Percentiles rank a stretch among this genome's conserved stretches.
Evolutionary conservation across 2,113 vertebrate genomes (phyloP).

Genomic region (Cromileptes altivelis): DNA sequence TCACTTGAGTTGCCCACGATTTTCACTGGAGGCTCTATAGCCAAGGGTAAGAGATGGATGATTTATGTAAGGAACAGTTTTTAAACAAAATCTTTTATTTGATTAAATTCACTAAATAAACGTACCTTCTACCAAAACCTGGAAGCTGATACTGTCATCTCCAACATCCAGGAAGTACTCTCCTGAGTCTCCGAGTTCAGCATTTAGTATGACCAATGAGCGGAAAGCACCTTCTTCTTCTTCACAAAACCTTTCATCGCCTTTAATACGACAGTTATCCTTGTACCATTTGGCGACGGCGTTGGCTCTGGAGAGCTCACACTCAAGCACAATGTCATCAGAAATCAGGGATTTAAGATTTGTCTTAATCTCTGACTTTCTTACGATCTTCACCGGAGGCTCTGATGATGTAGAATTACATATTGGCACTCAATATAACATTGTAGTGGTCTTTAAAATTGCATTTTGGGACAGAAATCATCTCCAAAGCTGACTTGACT

Average conservation of each 20-base stretch:
- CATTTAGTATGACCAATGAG: constrained; percentile 86
- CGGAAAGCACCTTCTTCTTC: constrained; percentile 89
- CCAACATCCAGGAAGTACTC: constrained; percentile 91
- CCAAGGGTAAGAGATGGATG: neutral
- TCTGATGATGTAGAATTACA: constrained; percentile 78
- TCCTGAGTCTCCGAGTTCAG: constrained; percentile 86
- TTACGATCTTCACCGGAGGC: constrained; percentile 85
- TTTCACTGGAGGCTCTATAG: constrained; percentile 87
- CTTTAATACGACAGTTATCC: constrained; percentile 86
- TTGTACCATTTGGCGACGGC: constrained; percentile 91
- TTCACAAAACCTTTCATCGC: constrained; percentile 87
- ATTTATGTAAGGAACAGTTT: neutral
- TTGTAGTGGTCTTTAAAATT: neutral
- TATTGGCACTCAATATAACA: neutral
- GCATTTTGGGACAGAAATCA: neutral
- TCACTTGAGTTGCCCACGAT: constrained; percentile 84
- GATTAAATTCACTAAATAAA: neutral
- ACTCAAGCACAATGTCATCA: constrained; percentile 89
- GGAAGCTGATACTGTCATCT: constrained; percentile 88
- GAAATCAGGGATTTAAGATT: constrained; percentile 71
- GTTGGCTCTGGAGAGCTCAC: constrained; percentile 84
- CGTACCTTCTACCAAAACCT: constrained; percentile 88
- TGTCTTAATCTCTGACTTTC: constrained; percentile 81
- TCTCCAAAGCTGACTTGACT: neutral
- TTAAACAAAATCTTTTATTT: neutral